Evolutionary conservation across 2,113 vertebrate species (phyloP).

Genomic region (Channa argus): DNA sequence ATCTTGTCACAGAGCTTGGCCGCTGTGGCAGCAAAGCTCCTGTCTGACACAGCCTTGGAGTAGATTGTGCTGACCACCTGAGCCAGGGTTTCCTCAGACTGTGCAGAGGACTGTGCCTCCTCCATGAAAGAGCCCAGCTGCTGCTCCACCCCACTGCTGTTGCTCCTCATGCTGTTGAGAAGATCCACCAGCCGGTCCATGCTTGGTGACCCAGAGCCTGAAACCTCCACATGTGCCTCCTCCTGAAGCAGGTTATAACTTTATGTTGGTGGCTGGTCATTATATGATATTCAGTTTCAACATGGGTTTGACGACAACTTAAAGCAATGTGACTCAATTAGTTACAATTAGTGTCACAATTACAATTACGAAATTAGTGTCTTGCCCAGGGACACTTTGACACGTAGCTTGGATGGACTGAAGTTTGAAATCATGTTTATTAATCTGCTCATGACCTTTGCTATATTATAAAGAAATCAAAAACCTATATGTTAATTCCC

Average conservation of each 20-base stretch:
- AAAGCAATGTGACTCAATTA: no score
- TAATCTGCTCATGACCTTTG: neutral
- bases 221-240: slow-evolving; percentile 83
- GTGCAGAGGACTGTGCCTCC: slow-evolving; percentile 94
- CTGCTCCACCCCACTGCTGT: slow-evolving; percentile 92
- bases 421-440: neutral
- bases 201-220: slow-evolving; percentile 82
- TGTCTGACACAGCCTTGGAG: slow-evolving; percentile 91
- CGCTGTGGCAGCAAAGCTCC: slow-evolving; percentile 95
- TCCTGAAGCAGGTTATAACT: slow-evolving; percentile 83
- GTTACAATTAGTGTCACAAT: no score
- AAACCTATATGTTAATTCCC: slow-evolving; percentile 35
- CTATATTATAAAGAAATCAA: neutral
- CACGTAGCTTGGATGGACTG: no score
- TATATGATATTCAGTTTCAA: neutral
- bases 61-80: slow-evolving; percentile 95
- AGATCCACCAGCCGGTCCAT: slow-evolving; percentile 96
- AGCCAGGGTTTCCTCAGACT: slow-evolving; percentile 91
- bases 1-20: slow-evolving; percentile 98
- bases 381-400: neutral
- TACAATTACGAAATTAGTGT: neutral
- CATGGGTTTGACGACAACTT: neutral
- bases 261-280: neutral
- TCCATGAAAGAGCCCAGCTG: slow-evolving; percentile 97
- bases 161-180: slow-evolving; percentile 96